These are phyloP conservation scores for Hirudo medicinalis DNA, from an alignment of 1,140 invertebrate genomes.

Conservation along the genomic window DNA sequence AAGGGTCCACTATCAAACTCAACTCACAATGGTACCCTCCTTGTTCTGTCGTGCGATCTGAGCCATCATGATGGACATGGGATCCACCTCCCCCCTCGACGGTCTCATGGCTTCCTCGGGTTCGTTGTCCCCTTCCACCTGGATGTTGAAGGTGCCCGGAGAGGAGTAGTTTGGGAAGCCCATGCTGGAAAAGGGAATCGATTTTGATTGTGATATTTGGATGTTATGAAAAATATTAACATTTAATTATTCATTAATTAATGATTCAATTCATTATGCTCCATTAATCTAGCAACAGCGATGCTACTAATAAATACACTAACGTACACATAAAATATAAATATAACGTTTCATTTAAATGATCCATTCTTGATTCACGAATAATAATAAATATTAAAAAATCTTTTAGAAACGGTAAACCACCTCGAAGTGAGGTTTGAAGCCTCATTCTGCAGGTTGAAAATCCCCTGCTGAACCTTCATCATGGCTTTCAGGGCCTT, in stretches of 20 bases:
- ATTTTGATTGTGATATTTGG: not conserved
- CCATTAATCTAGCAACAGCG: not conserved
- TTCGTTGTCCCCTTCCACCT: not conserved
- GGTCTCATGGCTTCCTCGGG: not conserved
- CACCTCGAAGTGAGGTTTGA: not conserved
- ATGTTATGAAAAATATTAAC: too few relatives aligned
- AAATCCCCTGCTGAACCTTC: slow-evolving; percentile 1
- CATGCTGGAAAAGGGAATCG: not conserved
- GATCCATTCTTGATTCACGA: not conserved
- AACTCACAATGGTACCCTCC: not conserved
- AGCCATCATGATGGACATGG: slow-evolving; percentile 2
- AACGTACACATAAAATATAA: not conserved
- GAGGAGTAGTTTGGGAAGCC: not conserved
- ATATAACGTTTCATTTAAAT: not conserved
- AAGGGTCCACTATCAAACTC: not conserved
- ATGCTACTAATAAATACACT: not conserved
- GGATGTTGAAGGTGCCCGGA: not conserved
- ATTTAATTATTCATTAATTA: too few relatives aligned
- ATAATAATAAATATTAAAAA: too few relatives aligned
- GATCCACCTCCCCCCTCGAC: not conserved
- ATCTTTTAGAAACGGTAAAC: not conserved
- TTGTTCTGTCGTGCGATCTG: not conserved
- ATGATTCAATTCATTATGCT: not conserved
- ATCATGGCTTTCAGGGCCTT: not conserved
- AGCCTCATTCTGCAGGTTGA: not conserved